A percentile compares a stretch with the other conserved stretches of the same genome.
Evolutionary conservation across 2,888 invertebrate genomes (phyloP).

Genomic region (Drosophila nr. medialis): DNA sequence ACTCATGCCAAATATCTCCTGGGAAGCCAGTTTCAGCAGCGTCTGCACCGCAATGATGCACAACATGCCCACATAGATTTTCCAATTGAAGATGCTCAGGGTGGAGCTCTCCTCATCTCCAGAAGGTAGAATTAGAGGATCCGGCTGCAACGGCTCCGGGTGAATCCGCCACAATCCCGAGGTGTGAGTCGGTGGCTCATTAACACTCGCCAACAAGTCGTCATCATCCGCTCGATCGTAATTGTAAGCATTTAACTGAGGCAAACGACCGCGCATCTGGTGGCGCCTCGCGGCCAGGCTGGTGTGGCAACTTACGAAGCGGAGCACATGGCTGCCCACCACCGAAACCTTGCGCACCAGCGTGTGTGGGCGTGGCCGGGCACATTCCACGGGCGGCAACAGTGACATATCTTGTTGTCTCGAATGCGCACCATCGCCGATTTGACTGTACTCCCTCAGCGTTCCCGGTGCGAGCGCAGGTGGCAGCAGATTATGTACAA

Average conservation of each 20-base stretch:
- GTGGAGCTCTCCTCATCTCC: neutral
- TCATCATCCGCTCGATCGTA: neutral
- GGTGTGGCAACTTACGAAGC: slow-evolving; percentile 31
- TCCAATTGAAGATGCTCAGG: slow-evolving; percentile 39
- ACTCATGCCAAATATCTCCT: slow-evolving; percentile 6
- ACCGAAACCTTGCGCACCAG: slow-evolving; percentile 48
- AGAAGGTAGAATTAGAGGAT: neutral
- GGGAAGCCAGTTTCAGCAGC: slow-evolving; percentile 25
- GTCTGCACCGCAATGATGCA: slow-evolving; percentile 43
- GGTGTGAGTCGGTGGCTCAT: neutral
- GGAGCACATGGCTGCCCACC: slow-evolving; percentile 46
- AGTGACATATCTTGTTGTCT: neutral
- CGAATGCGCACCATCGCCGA: slow-evolving; percentile 41
- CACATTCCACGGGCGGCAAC: slow-evolving; percentile 22
- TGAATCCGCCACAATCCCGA: neutral
- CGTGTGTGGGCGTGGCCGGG: slow-evolving; percentile 16
- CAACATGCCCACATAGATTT: slow-evolving; percentile 40
- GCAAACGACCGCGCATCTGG: slow-evolving; percentile 2
- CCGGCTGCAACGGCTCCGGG: neutral
- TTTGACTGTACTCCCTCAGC: slow-evolving; percentile 28
- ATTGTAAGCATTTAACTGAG: slow-evolving; percentile 1
- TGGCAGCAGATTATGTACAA: slow-evolving; percentile 1
- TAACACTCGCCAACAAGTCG: neutral
- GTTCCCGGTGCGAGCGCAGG: neutral
- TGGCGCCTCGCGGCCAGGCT: slow-evolving; percentile 17